Base-by-base conservation (phyloP, 2,888 invertebrate genomes). In the Cancer borealis region DNA sequence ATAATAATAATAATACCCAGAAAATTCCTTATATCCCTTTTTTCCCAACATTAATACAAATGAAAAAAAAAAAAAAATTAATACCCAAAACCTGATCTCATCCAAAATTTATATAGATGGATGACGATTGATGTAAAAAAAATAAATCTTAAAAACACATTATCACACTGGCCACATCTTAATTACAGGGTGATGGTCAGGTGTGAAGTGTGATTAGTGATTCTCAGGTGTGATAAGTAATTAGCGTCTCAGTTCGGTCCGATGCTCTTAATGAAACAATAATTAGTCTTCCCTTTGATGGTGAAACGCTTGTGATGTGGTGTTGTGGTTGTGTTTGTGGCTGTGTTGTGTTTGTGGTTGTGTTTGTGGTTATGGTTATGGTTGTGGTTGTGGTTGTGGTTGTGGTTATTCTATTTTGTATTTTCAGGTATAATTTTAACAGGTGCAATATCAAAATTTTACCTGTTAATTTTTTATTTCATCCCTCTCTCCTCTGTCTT, bases 131-230 rank as follows among this genome's bases (percentile, higher is more conserved):
- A n/a, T n/a, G n/a, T n/a, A n/a, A n/a, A n/a, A n/a, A n/a, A n/a
- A 26, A 73, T 26, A 73, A 73, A 73, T n/a, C 73, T 26, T 73
- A 26, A 8, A 26, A 73, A 26, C 73, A 26, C 73, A 73, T 73
- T 73, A 73, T 73, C 73, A 73, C 73, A 26, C n/a, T 73, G 73
- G n/a, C 73, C 26, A 73, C 73, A n/a, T 73, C 73, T 73, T n/a
- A 73, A 73, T 73, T 73, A 73, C 26, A 10, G 12, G 84, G 84
- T 30, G 84, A 12, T 6, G 39, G 3, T 84, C 39, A 84, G 84
- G 84, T 84, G 84, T 84, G 84, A 84, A 84, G 84, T 6, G 84
- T 84, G 84, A 84, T 84, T 84, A 39, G 84, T 6, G 84, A 12
- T 30, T 10, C 14, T 84, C 39, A 84, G 84, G 84, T 84, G 84